These are phyloP conservation scores for Muntiacus reevesi DNA, from an alignment of 2,113 vertebrate genomes.

Conservation along the genomic window DNA sequence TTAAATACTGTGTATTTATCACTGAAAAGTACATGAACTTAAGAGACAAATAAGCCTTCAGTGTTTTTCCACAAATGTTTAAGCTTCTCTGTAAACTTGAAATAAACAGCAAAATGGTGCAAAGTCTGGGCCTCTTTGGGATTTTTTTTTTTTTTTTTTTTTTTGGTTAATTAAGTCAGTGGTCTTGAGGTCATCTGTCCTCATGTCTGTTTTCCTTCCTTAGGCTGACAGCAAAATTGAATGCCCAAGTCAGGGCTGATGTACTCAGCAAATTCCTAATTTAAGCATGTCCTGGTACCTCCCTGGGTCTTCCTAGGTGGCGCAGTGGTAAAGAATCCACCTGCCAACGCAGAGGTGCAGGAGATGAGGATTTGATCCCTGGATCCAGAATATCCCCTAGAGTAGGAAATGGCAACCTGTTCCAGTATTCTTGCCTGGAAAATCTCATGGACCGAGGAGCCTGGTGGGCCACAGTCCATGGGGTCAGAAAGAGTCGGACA, in stretches of 20 bases:
- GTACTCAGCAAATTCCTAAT: background rate
- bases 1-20: conserved; percentile 88
- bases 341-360: background rate
- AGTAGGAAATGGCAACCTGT: background rate
- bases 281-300: background rate
- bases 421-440: background rate
- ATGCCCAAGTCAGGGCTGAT: background rate
- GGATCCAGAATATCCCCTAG: background rate
- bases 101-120: conserved; percentile 81
- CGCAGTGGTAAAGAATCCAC: background rate
- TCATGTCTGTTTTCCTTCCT: background rate
- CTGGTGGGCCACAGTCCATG: background rate
- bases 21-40: conserved; percentile 79
- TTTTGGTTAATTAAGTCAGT: background rate
- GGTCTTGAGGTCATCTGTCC: background rate
- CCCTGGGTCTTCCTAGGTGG: background rate
- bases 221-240: background rate
- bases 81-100: conserved; percentile 82
- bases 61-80: conserved; percentile 80
- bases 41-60: conserved; percentile 61
- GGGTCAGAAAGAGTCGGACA: background rate
- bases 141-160: background rate
- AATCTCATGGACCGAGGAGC: background rate
- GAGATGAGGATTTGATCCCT: background rate
- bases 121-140: background rate